Evolutionary conservation across 2,888 invertebrate species (phyloP).

Genomic region (Kryphioiulus occultus): DNA sequence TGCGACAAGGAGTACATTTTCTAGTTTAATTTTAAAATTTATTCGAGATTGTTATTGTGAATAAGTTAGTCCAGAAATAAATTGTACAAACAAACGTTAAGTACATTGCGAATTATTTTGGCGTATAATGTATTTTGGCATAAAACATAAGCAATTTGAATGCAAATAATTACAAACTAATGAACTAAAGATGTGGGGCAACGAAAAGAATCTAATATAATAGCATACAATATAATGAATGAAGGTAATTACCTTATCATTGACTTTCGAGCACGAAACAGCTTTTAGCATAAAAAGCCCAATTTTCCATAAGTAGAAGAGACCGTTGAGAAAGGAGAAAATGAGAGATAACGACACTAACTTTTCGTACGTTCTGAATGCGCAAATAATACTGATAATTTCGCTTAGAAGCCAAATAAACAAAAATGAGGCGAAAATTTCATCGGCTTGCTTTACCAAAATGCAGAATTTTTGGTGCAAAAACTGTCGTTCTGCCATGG

Average conservation of each 20-base stretch:
- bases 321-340: not conserved
- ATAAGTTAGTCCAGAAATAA: too few relatives aligned
- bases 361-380: conserved; percentile 11
- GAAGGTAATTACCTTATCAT: not conserved
- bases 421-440: not conserved
- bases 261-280: not conserved
- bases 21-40: too few relatives aligned
- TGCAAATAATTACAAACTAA: too few relatives aligned
- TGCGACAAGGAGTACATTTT: too few relatives aligned
- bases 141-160: too few relatives aligned
- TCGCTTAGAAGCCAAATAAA: not conserved
- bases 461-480: not conserved
- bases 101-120: too few relatives aligned
- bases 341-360: not conserved
- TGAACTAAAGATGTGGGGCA: too few relatives aligned
- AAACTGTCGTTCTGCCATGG: not conserved
- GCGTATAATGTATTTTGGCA: too few relatives aligned
- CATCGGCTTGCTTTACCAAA: not conserved
- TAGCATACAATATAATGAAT: too few relatives aligned
- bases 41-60: too few relatives aligned
- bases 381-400: conserved; percentile 25
- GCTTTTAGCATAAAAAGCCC: conserved; percentile 20
- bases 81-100: too few relatives aligned
- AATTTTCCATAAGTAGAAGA: conserved; percentile 13
- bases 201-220: too few relatives aligned